Evolutionary conservation across 2,888 invertebrate species (phyloP), one percentile per base, ranked within the genome.

Genomic region (Cerceris ruficornis): DNA sequence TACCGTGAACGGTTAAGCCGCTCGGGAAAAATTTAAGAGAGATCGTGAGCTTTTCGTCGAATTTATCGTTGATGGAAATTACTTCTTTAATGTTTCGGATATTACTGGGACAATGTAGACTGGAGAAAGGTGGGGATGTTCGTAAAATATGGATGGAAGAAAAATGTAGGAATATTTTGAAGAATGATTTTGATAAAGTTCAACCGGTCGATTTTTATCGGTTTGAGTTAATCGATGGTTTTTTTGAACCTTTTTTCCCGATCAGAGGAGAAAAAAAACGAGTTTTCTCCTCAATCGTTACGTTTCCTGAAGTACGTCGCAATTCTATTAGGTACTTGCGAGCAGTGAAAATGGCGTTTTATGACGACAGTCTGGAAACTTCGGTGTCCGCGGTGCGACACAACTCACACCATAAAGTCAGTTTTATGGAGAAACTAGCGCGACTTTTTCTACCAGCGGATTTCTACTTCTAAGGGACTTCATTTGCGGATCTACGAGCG

Each of bases 321-420:
- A 77, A 85, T 85, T 84, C 84, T 85, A 85, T 86, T 82, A 86
- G 74, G 73, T 72, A 72, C 84, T 79, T 69, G 73, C 61, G 74
- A 72, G 73, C 75, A 74, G 82, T 75, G 86, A 84, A 78, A 85
- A 82, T 79, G 75, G 78, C 75, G 75, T 73, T 85, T 85, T 85
- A 85, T 79, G 86, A 85, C 75, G 82, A 80, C 77, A 86, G 86
- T 85, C 86, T 82, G 75, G 80, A 84, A 85, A 85, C 80, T 85
- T 86, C n/a, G 82, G 76, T 68, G 68, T 80, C 75, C 82, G 61
- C 55, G 62, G 62, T 67, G 64, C 82, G 75, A 69, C 80, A 72
- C 80, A 80, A 75, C 57, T 84, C 80, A 73, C 74, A 66, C 82
- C 60, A 74, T 85, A 85, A 86, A 86, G 74, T 66, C 60, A 69